Conservation (phyloP, 2,888 invertebrate genomes). For the Drosophila diplacantha region DNA sequence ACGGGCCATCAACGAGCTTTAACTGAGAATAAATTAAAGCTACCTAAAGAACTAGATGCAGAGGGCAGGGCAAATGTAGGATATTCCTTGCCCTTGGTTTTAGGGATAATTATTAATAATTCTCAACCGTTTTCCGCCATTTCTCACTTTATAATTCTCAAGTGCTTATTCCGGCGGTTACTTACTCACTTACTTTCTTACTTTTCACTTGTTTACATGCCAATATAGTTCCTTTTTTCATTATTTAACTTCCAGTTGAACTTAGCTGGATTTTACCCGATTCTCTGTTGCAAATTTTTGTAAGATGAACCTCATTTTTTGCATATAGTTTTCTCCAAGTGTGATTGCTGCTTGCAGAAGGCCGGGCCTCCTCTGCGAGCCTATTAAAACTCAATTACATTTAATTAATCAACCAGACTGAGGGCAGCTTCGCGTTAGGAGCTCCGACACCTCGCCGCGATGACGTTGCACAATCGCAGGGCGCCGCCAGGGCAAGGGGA, state of each 20-base stretch:
- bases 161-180: background rate
- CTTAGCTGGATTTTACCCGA: too few relatives aligned
- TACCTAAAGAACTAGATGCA: background rate
- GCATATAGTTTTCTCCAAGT: background rate
- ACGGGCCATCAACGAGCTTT: background rate
- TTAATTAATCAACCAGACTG: conserved; percentile 62
- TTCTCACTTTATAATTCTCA: background rate
- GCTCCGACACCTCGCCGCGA: conserved; percentile 35
- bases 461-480: conserved; percentile 59
- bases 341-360: background rate
- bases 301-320: background rate
- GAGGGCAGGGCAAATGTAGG: too few relatives aligned
- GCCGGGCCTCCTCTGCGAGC: conserved; percentile 22
- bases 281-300: too few relatives aligned
- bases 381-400: conserved; percentile 72
- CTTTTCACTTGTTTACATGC: too few relatives aligned
- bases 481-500: conserved; percentile 7
- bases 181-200: too few relatives aligned
- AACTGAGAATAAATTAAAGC: background rate
- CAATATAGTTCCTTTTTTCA: too few relatives aligned
- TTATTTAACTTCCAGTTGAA: too few relatives aligned
- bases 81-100: background rate
- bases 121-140: background rate
- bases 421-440: conserved; percentile 9
- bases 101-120: background rate